Evolutionary conservation across 2,113 vertebrate genomes (phyloP), one percentile per base, ranked within the genome.

Genomic region (Sylvilagus bachmani): DNA sequence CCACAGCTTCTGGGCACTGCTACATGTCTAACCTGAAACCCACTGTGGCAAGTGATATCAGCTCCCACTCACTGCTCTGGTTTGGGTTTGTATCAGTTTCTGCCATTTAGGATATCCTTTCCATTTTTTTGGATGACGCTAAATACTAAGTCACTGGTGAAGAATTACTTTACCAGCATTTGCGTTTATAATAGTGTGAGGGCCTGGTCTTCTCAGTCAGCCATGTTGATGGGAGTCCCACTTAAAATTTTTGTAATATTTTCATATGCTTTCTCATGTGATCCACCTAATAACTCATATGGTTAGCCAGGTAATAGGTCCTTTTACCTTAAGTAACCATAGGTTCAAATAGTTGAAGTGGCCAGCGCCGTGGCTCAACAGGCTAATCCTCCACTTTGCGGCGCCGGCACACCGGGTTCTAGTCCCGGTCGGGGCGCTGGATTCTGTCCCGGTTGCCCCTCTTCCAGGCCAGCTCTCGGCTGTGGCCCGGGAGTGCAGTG

Each of bases 71-170:
- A 58, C 24, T 90, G 33, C 11, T 78, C n/a, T 44, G n/a, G 10
- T 78, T 97, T 78, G 81, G 29, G 22, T 87, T 85, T 94, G 3
- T 62, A 13, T 92, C 33, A n/a, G 49, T 74, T 87, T 92, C 36
- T 69, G 7, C 16, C 22, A n/a, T 33, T 38, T 75, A 55, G 49
- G 31, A 73, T 82, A 73, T 95, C 24, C 1, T 31, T 96, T 92
- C 78, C 36, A 33, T 58, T 77, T 78, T 86, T 78, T 91, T 38
- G 16, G 70, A 33, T 6, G 81, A n/a, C 78, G 10, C 19, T 53
- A 22, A 33, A 49, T 55, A 73, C 17, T 88, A 81, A 86, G 93
- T 66, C 75, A 51, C 55, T n/a, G 71, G 12, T 38, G 27, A 10
- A 44, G 49, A 95, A 79, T 79, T 61, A 22, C 53, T 84, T 95